Percentiles rank a stretch among this genome's conserved stretches.
phyloP scores from a whole-genome alignment of 1,140 invertebrate genomes.

The Harpegnathos saltator region DNA sequence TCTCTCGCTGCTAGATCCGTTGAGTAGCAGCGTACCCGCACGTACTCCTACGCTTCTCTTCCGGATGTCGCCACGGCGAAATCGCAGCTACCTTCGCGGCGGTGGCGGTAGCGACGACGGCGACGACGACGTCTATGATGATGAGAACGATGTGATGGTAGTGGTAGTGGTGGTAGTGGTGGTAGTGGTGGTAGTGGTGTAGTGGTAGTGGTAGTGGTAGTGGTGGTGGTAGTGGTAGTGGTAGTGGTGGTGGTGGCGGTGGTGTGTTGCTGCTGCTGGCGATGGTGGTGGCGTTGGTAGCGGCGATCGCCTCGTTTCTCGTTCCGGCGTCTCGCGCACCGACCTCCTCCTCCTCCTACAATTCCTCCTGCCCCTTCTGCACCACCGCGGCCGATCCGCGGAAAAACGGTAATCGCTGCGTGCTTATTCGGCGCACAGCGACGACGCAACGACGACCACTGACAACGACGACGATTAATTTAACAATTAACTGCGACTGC shows the following conservation, averaged over 20 bases:
- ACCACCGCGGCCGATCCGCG: conserved; percentile 35
- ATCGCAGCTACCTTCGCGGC: conserved; percentile 29
- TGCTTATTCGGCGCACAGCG: conserved; percentile 38
- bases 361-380: conserved; percentile 31
- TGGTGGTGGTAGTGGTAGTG: not conserved
- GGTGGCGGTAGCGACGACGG: not conserved
- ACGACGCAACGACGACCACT: conserved; percentile 17
- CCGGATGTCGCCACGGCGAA: conserved; percentile 33
- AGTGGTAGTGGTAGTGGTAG: not conserved
- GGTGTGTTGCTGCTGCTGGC: not conserved
- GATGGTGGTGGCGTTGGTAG: not conserved
- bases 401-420: conserved; percentile 19
- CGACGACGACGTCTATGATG: conserved; percentile 8
- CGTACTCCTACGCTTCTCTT: conserved; percentile 46
- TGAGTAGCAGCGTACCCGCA: not conserved
- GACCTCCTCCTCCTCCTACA: not conserved
- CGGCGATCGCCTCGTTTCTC: conserved; percentile 41
- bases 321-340: conserved; percentile 43
- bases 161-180: not conserved
- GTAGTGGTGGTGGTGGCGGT: not conserved
- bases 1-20: conserved; percentile 10
- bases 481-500: no score
- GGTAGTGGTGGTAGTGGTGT: no score
- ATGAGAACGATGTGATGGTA: not conserved
- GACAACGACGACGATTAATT: not conserved